These are phyloP conservation scores for Emydura subglobosa DNA, from an alignment of 2,113 vertebrate genomes.

Conservation along the genomic window DNA sequence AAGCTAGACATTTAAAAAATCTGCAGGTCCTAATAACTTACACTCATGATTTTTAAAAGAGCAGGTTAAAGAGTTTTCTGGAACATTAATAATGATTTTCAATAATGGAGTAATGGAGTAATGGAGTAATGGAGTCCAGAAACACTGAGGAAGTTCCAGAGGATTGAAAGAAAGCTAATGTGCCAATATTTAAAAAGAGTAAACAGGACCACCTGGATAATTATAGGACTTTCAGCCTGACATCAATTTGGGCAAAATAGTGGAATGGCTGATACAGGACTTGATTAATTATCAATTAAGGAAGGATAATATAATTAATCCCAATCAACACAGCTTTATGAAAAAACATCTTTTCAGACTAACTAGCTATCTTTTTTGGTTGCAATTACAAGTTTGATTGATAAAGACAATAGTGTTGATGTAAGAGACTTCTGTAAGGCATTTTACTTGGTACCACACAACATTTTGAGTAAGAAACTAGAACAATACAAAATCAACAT, in stretches of 20 bases:
- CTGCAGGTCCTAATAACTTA: neutral
- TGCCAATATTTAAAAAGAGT: neutral
- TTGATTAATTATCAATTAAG: neutral
- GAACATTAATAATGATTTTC: neutral
- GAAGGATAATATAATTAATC: neutral
- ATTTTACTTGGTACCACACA: neutral
- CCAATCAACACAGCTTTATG: neutral
- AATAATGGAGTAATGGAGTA: no score
- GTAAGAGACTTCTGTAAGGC: neutral
- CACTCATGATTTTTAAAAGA: neutral
- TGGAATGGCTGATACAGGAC: fast-evolving
- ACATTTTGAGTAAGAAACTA: neutral
- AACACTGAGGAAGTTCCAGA: neutral
- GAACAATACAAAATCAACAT: neutral
- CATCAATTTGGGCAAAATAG: neutral
- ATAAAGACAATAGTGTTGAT: neutral
- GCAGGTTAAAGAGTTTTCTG: neutral
- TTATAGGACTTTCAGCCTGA: fast-evolving
- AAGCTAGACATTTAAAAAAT: neutral
- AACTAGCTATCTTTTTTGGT: neutral
- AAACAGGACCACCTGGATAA: neutral
- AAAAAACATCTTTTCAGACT: neutral
- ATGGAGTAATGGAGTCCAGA: no score
- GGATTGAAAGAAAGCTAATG: neutral
- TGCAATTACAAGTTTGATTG: neutral